Percentiles rank a stretch among this genome's conserved stretches.
Evolutionary conservation across 2,113 vertebrate species (phyloP).

Genomic region (Cervus canadensis): DNA sequence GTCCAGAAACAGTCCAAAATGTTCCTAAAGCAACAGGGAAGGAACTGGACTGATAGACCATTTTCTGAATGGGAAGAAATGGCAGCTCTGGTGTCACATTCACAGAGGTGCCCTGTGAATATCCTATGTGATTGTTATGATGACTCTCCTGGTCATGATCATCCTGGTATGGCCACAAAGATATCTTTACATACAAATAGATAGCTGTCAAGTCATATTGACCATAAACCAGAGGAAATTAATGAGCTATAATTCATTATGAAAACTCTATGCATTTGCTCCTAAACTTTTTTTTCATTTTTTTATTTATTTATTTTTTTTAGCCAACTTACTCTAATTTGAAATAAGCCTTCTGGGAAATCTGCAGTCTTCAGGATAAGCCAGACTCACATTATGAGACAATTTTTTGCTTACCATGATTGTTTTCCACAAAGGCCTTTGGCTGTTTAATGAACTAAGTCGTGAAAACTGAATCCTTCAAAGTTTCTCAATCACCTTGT

Average conservation of each 20-base stretch:
- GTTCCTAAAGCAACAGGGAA: background rate
- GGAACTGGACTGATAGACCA: background rate
- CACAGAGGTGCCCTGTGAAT: background rate
- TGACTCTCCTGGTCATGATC: background rate
- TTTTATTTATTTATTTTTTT: background rate
- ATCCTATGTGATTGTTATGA: background rate
- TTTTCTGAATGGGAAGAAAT: background rate
- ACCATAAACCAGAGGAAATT: background rate
- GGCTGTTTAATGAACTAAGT: slow-evolving; percentile 20
- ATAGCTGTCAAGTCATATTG: background rate
- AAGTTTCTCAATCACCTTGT: background rate
- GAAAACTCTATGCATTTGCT: background rate
- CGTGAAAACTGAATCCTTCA: background rate
- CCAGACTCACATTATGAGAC: background rate
- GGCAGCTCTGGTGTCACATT: no score
- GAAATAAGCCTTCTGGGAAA: slow-evolving; percentile 20
- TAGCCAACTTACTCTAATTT: background rate
- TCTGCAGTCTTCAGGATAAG: background rate
- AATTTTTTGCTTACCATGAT: background rate
- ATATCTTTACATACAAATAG: background rate
- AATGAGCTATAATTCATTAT: background rate
- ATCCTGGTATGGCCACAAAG: background rate
- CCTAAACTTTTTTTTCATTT: background rate
- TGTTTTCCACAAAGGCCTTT: slow-evolving; percentile 4
- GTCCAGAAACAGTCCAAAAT: background rate